Evolutionary conservation across 2,888 invertebrate genomes (phyloP).

Genomic region (Lepidochitona cinerea): DNA sequence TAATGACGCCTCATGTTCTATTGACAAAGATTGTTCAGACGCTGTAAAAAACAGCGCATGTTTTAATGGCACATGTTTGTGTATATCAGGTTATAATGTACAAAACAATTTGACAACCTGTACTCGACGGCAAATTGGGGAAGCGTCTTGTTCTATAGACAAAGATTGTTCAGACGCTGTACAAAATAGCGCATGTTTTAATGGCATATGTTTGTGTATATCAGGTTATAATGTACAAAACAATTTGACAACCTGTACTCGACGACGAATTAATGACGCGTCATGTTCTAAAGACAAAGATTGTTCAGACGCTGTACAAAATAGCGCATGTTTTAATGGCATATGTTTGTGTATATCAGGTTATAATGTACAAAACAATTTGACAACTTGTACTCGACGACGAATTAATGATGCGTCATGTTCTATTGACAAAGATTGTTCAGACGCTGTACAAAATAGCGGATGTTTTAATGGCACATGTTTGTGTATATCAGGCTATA

Average conservation of each 20-base stretch:
- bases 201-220: slow-evolving; percentile 15
- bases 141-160: slow-evolving; percentile 16
- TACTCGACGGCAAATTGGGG: slow-evolving; percentile 29
- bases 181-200: slow-evolving; percentile 16
- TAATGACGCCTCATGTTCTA: slow-evolving; percentile 16
- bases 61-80: slow-evolving; percentile 17
- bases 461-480: slow-evolving; percentile 24
- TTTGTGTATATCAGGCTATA: slow-evolving; percentile 11
- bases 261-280: slow-evolving; percentile 18
- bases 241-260: slow-evolving; percentile 7
- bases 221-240: too few relatives aligned
- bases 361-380: slow-evolving; percentile 17
- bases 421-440: slow-evolving; percentile 37
- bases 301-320: slow-evolving; percentile 29
- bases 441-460: slow-evolving; percentile 37
- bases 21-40: slow-evolving; percentile 23
- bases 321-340: slow-evolving; percentile 23
- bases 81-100: slow-evolving; percentile 21
- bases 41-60: slow-evolving; percentile 31
- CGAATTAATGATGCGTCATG: slow-evolving; percentile 37
- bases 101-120: slow-evolving; percentile 7
- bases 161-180: slow-evolving; percentile 24
- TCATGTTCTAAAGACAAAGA: slow-evolving; percentile 22
- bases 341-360: slow-evolving; percentile 31
- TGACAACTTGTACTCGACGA: slow-evolving; percentile 22